Percentiles rank a stretch among this genome's conserved stretches.
phyloP scores from a whole-genome alignment of 2,888 invertebrate genomes.

The Branchellion lobata region DNA sequence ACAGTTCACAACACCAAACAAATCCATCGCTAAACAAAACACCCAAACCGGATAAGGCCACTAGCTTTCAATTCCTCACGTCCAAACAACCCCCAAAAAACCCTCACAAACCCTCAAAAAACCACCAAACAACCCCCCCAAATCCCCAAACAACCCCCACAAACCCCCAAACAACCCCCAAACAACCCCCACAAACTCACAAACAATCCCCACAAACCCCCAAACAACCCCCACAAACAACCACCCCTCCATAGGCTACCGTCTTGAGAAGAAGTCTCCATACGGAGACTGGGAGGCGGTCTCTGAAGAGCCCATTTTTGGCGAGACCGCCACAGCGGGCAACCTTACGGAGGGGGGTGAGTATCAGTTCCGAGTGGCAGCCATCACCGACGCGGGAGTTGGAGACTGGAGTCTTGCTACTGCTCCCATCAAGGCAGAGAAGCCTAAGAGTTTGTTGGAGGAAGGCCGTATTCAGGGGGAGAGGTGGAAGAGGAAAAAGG shows the following conservation, averaged over 20 bases:
- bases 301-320: constrained; percentile 86
- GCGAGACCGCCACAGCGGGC: constrained; percentile 80
- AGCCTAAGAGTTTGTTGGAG: constrained; percentile 59
- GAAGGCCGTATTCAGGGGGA: too few species aligned
- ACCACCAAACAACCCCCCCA: too few species aligned
- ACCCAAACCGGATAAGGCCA: too few species aligned
- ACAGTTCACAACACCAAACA: too few species aligned
- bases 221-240: neutral
- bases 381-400: constrained; percentile 86
- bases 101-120: too few species aligned
- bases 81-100: too few species aligned
- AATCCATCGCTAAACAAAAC: too few species aligned
- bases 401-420: constrained; percentile 91
- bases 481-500: too few species aligned
- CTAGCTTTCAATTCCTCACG: too few species aligned
- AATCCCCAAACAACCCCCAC: too few species aligned
- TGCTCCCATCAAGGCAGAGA: constrained; percentile 80
- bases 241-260: constrained; percentile 68
- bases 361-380: constrained; percentile 92
- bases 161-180: too few species aligned
- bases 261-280: constrained; percentile 83
- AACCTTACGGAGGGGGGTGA: constrained; percentile 86
- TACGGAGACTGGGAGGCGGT: constrained; percentile 86
- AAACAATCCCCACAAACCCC: neutral
- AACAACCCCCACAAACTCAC: too few species aligned